Base-by-base conservation (phyloP, 2,888 invertebrate genomes). In the Trichacis sp. region DNA sequence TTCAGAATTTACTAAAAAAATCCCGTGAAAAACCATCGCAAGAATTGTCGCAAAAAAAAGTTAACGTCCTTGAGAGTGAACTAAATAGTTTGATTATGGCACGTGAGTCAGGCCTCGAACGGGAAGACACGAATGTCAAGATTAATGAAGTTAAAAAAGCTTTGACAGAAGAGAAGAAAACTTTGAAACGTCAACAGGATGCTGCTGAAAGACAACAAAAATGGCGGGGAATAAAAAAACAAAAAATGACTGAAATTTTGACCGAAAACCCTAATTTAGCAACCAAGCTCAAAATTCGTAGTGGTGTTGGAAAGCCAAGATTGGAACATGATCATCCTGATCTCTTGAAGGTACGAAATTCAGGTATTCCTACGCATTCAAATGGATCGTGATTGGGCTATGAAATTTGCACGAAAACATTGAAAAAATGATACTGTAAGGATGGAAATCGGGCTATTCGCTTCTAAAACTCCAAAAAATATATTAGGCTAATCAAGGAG, bases 61-160 rank as follows among this genome's bases (percentile, higher is more conserved):
- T 30, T 1, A 4, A 29, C 17, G 14, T 48, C 14, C n/a, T 48
- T n/a, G 33, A 48, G 15, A 9, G 33, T 15, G 36, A 17, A 48
- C 36, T 48, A 14, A 48, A 30, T 14, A 48, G 48, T 47, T 30
- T 30, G 33, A 20, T 47, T 11, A 14, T 47, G 15, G 47, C 47
- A 8, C 29, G 47, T 14, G 2, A 47, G 19, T 24, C 12, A 12
- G 50, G 38, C 9, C 17, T 50, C 1, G 38, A 15, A 50, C n/a
- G 8, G 17, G 12, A 50, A 1, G 18, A 50, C n/a, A 14, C 36
- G 1, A 6, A 40, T 9, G 18, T 38, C 1, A 38, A 40, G 38
- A 40, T 50, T 24, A 20, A 5, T 4, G n/a, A 40, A 1, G 11
- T 38, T 2, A 50, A 36, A 15, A 17, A 20, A 40, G 8, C 5